A percentile compares a stretch with the other conserved stretches of the same genome.
Conservation (phyloP, 2,113 vertebrate species). For the Pterophyllum scalare region DNA sequence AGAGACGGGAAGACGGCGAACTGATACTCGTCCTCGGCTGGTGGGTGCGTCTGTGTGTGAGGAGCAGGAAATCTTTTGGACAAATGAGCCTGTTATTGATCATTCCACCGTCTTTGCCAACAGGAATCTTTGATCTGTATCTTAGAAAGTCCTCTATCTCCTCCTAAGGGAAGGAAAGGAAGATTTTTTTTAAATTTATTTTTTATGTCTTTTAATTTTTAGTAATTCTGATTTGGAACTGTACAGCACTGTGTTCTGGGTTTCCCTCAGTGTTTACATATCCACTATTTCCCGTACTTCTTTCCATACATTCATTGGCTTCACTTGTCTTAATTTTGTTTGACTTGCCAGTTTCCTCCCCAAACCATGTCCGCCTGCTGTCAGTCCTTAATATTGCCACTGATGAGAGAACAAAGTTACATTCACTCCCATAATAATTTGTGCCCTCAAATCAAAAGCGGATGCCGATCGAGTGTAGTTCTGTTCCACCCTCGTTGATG, state of each 20-base stretch:
- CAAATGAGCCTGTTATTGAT: conserved; percentile 50
- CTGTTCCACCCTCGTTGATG: background rate
- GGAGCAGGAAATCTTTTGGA: conserved; percentile 52
- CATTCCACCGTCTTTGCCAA: background rate
- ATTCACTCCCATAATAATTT: background rate
- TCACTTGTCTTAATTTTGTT: background rate
- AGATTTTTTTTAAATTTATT: background rate
- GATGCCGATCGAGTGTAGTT: background rate
- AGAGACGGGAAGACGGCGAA: conserved; percentile 19
- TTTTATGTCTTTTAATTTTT: no score
- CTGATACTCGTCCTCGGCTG: conserved; percentile 2
- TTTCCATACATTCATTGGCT: background rate
- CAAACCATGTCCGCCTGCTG: fast-evolving
- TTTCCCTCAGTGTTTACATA: background rate
- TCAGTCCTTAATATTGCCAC: background rate
- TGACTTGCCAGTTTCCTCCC: background rate
- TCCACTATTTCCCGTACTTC: background rate
- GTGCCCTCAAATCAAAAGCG: background rate
- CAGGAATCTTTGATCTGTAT: conserved; percentile 25
- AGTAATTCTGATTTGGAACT: background rate
- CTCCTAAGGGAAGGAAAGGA: background rate
- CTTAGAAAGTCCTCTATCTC: background rate
- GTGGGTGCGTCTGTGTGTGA: conserved; percentile 15
- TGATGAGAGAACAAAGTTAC: background rate
- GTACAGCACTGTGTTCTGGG: background rate